Evolutionary conservation across 2,113 vertebrate species (phyloP).

Genomic region (Peromyscus californicus): DNA sequence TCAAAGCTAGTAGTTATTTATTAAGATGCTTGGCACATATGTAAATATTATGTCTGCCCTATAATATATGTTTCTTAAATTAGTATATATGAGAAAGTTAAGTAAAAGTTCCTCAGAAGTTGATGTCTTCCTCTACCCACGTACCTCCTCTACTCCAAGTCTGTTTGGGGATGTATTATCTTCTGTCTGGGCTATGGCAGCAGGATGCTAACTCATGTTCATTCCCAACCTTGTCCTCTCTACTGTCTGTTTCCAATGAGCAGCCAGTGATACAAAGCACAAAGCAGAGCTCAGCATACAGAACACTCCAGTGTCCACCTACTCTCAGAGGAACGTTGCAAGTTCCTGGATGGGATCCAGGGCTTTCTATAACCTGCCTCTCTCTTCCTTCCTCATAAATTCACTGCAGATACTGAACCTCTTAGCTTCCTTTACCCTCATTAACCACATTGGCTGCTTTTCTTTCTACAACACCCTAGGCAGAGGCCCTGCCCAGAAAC

Average conservation of each 20-base stretch:
- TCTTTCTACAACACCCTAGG: neutral
- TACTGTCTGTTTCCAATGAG: neutral
- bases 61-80: conserved; percentile 28
- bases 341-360: neutral
- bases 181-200: neutral
- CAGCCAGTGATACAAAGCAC: neutral
- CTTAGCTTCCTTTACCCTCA: neutral
- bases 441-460: neutral
- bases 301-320: neutral
- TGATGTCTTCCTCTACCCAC: neutral
- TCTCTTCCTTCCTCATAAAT: neutral
- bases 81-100: neutral
- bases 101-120: neutral
- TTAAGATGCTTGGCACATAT: neutral
- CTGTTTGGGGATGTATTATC: neutral
- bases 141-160: neutral
- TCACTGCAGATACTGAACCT: neutral
- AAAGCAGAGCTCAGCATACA: neutral
- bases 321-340: neutral
- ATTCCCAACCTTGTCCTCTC: neutral
- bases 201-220: neutral
- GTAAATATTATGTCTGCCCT: neutral
- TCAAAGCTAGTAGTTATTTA: conserved; percentile 5
- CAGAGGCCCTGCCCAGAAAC: neutral
- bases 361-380: too few relatives aligned